phyloP scores from a whole-genome alignment of 2,113 vertebrate genomes.

The Bubo bubo region DNA sequence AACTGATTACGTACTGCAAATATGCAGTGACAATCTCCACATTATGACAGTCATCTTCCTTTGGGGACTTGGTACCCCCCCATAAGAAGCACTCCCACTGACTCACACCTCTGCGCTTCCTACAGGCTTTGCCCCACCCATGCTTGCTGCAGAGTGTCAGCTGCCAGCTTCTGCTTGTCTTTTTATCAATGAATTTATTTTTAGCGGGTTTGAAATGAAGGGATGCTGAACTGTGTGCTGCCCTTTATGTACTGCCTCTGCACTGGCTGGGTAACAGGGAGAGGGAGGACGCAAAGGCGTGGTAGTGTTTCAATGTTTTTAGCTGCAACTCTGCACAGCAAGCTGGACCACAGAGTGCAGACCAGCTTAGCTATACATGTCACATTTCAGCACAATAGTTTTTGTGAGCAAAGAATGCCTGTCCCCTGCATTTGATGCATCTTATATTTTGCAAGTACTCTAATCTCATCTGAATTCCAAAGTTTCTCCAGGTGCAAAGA shows the following conservation, averaged over 20 bases:
- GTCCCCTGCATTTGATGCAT: not conserved
- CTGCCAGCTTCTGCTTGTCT: not conserved
- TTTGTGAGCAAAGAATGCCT: not conserved
- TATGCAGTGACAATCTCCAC: not conserved
- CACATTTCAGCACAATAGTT: not conserved
- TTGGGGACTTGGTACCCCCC: not conserved
- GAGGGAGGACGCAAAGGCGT: not conserved
- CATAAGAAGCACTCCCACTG: not conserved
- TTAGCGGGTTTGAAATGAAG: not conserved
- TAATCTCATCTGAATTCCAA: not conserved
- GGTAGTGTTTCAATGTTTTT: not conserved
- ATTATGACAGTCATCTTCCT: not conserved
- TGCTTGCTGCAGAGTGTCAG: not conserved
- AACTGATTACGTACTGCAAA: not conserved
- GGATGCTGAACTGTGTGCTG: not conserved
- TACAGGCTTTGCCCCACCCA: not conserved
- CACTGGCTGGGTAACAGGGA: not conserved
- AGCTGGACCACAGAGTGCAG: not conserved
- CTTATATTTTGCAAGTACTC: not conserved
- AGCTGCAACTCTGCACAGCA: not conserved
- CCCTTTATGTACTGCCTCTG: not conserved
- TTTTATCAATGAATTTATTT: conserved; percentile 35
- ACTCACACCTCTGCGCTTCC: not conserved
- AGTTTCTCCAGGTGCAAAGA: not conserved
- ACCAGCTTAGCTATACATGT: not conserved